Evolutionary conservation across 2,888 invertebrate species (phyloP).

Genomic region (Punctoribates punctum): DNA sequence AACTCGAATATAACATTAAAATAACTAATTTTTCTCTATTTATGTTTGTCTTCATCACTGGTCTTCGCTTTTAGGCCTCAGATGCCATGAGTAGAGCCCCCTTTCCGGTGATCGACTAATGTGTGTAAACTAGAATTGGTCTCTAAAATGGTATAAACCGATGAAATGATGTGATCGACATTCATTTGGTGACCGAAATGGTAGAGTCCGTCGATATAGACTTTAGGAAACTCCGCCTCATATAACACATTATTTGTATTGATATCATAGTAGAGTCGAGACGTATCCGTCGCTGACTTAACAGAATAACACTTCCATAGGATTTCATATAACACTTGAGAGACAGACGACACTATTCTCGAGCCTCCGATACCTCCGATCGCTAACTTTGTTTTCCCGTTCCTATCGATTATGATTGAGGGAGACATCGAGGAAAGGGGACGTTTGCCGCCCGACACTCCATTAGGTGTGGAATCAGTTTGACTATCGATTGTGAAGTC

Average conservation of each 20-base stretch:
- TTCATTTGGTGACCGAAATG: slow-evolving; percentile 13
- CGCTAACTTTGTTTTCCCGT: slow-evolving; percentile 48
- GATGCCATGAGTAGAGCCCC: slow-evolving; percentile 19
- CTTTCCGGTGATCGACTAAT: slow-evolving; percentile 19
- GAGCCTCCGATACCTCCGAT: slow-evolving; percentile 47
- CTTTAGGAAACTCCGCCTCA: slow-evolving; percentile 55
- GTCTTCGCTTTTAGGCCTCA: background rate
- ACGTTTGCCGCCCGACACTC: slow-evolving; percentile 56
- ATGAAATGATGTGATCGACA: background rate
- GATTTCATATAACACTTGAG: slow-evolving; percentile 50
- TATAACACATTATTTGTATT: slow-evolving; percentile 68
- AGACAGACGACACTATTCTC: slow-evolving; percentile 52
- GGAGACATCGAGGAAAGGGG: slow-evolving; percentile 60
- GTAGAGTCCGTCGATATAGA: slow-evolving; percentile 22
- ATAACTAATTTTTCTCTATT: background rate
- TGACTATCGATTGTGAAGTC: slow-evolving; percentile 58
- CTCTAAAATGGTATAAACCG: slow-evolving; percentile 18
- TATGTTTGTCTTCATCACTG: background rate
- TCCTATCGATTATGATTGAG: slow-evolving; percentile 53
- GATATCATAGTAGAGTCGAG: slow-evolving; percentile 78
- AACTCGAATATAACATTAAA: slow-evolving; percentile 2
- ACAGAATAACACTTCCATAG: slow-evolving; percentile 53
- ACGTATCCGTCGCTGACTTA: slow-evolving; percentile 73
- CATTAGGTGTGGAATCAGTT: slow-evolving; percentile 53
- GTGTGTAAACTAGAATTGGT: slow-evolving; percentile 18